Evolutionary conservation across 2,888 invertebrate genomes (phyloP).

Genomic region (Nowickia ferox): DNA sequence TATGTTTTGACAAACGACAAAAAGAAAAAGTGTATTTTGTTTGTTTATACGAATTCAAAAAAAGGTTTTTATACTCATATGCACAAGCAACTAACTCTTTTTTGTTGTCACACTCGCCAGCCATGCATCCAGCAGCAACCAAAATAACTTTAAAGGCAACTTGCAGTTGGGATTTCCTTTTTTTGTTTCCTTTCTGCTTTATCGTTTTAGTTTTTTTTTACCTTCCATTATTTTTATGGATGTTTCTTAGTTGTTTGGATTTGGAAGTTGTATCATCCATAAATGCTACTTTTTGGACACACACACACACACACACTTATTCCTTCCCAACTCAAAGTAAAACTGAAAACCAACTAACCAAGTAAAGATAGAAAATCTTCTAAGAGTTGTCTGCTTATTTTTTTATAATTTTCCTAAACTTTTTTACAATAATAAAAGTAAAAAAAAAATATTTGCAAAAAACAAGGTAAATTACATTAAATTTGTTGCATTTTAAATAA

Average conservation of each 20-base stretch:
- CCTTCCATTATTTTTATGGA: conserved; percentile 65
- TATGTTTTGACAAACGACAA: conserved; percentile 58
- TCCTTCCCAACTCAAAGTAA: not conserved
- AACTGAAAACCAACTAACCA: conserved; percentile 63
- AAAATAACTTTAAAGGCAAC: conserved; percentile 39
- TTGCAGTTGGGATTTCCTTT: conserved; percentile 23
- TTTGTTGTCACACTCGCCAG: conserved; percentile 34
- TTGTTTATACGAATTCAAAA: conserved; percentile 34
- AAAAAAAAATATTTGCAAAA: conserved; percentile 11
- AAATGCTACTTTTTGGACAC: conserved; percentile 60
- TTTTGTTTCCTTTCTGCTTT: conserved; percentile 1
- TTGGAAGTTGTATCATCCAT: conserved; percentile 71
- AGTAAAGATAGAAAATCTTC: conserved; percentile 51
- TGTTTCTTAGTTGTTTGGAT: conserved; percentile 66
- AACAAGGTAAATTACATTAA: conserved; percentile 59
- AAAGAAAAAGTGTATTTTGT: conserved; percentile 11
- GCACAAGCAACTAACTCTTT: conserved; percentile 18
- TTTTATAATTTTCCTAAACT: not conserved
- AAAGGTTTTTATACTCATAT: conserved; percentile 13
- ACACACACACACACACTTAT: conserved; percentile 5
- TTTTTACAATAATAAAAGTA: conserved; percentile 45
- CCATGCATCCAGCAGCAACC: not conserved
- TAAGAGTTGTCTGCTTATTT: conserved; percentile 43
- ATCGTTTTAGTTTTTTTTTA: conserved; percentile 27
- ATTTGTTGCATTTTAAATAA: conserved; percentile 62